Base-by-base conservation (phyloP, 2,113 vertebrate species). In the Percina caprodes region DNA sequence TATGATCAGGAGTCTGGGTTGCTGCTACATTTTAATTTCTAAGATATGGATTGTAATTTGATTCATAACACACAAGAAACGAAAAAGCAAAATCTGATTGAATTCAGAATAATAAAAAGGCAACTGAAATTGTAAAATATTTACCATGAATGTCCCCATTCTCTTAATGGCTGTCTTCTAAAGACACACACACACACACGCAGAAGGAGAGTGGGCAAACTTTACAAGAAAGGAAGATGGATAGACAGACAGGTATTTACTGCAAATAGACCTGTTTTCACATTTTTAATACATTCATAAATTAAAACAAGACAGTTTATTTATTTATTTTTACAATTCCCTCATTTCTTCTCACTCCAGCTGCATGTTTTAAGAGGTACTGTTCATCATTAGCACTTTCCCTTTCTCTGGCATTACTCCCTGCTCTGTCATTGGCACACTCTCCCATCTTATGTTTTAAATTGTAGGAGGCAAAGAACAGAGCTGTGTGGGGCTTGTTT, bases 381-480 rank as follows among this genome's bases (percentile, higher is more conserved):
- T 86, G 91, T 91, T 92, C 89, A 92, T 94, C 93, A 93, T 93
- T 91, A 92, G 91, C 88, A 91, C 88, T 90, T 91, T 83, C 79
- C 84, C 49, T 86, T 86, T 79, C 54, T 73, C 89, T 93, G 90
- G 92, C 91, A 92, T 83, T 86, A 68, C 54, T 90, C 92, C 91
- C 90, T 83, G 52, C 86, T 88, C 91, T 86, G 82, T 92, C 89
- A 83, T 83, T 92, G 93, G 93, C 88, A 94, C 74, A 74, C 51
- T 68, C 74, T 81, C 83, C 66, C 79, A 75, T 90, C 91, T 91
- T 86, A 77, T 92, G 88, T 93, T 93, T 93, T 92, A 89, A 92
- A 91, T 93, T 91, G 91, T 94, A 89, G 90, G 92, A 93, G 87
- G 85, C 77, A 92, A 92, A 93, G 89, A 93, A 95, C 87, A 79